A percentile compares a stretch with the other conserved stretches of the same genome.
phyloP scores from a whole-genome alignment of 2,888 invertebrate genomes.

The Masnerella sp. region DNA sequence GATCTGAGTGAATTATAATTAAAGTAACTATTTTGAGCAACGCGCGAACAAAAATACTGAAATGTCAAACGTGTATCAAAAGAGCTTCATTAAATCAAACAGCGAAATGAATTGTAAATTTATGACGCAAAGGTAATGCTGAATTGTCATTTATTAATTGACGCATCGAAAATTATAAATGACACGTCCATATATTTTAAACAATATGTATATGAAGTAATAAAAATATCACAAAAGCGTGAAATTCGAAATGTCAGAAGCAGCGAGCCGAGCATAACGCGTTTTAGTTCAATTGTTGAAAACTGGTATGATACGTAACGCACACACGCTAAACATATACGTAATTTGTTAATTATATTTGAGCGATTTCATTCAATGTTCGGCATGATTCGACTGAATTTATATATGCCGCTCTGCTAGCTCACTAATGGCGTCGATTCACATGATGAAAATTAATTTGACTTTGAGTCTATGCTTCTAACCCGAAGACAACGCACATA shows the following conservation, averaged over 20 bases:
- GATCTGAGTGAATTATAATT: slow-evolving; percentile 25
- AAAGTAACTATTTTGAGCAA: slow-evolving; percentile 45
- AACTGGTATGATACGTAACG: slow-evolving; percentile 48
- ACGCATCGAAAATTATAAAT: slow-evolving; percentile 60
- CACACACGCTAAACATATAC: slow-evolving; percentile 46
- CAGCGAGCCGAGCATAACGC: slow-evolving; percentile 50
- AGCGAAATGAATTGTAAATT: slow-evolving; percentile 59
- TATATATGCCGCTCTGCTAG: slow-evolving; percentile 34
- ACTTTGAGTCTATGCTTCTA: slow-evolving; percentile 40
- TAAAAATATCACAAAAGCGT: slow-evolving; percentile 58
- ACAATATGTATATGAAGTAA: slow-evolving; percentile 53
- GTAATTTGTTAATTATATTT: slow-evolving; percentile 61
- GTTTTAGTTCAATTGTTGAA: slow-evolving; percentile 55
- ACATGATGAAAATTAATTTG: slow-evolving; percentile 76
- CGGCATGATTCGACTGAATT: slow-evolving; percentile 50
- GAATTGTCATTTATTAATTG: slow-evolving; percentile 61
- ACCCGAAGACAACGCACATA: too few relatives aligned
- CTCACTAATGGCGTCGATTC: slow-evolving; percentile 72
- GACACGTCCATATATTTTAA: slow-evolving; percentile 55
- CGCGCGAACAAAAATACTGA: slow-evolving; percentile 40
- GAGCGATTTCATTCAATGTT: slow-evolving; percentile 53
- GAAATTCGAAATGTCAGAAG: slow-evolving; percentile 56
- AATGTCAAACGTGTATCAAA: slow-evolving; percentile 52
- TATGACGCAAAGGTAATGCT: slow-evolving; percentile 55
- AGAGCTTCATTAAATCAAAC: slow-evolving; percentile 55